phyloP scores from a whole-genome alignment of 64 coral and sea anemone species.

The Pocillopora verrucosa region DNA sequence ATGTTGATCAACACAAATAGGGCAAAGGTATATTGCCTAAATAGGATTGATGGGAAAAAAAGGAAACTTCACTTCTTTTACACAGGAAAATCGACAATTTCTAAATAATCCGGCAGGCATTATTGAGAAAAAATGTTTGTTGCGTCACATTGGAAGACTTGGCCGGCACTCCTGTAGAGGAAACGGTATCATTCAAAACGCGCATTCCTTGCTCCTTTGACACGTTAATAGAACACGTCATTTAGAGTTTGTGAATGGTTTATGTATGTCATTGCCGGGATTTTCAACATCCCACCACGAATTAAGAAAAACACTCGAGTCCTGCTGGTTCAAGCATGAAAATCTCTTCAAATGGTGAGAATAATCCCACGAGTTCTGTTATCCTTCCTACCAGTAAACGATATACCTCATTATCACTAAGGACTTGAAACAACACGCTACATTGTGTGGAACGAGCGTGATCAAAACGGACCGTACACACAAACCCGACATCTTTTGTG shows the following conservation, averaged over 20 bases:
- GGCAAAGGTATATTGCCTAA: background rate
- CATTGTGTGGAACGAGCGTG: background rate
- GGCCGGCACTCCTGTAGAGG: background rate
- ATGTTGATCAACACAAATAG: background rate
- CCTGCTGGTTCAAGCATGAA: background rate
- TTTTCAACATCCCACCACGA: background rate
- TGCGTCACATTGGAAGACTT: background rate
- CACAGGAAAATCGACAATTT: too few relatives aligned
- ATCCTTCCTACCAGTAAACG: background rate
- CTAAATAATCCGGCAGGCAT: background rate
- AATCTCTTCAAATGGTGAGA: slow-evolving; percentile 18
- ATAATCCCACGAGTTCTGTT: slow-evolving; percentile 1
- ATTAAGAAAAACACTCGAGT: background rate
- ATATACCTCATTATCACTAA: background rate
- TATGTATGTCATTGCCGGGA: background rate
- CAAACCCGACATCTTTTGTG: background rate
- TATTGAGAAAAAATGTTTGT: background rate
- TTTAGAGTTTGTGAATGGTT: background rate
- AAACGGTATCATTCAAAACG: background rate
- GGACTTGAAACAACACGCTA: background rate
- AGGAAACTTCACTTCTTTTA: too few relatives aligned
- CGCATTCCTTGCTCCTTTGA: background rate
- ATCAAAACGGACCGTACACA: background rate
- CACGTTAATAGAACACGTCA: background rate
- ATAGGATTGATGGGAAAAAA: background rate